A percentile compares a stretch with the other conserved stretches of the same genome.
Conservation (phyloP, 37 sponge, comb jelly and placozoan genomes). For the Oscarella lobularis region DNA sequence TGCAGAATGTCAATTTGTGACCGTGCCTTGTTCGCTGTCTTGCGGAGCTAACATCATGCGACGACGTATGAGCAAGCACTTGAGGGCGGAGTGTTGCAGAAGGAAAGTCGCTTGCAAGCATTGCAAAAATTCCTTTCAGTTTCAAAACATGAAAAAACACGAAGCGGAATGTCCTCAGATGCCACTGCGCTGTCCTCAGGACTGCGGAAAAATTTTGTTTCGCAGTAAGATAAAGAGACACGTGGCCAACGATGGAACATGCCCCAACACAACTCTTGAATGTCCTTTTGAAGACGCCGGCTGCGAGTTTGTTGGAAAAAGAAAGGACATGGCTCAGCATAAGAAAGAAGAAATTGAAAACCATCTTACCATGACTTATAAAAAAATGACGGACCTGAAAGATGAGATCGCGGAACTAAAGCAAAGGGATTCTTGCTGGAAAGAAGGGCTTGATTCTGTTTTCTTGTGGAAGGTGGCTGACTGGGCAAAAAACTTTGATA, state of each 20-base stretch:
- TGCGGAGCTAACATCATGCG: background rate
- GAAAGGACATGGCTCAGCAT: too few species aligned
- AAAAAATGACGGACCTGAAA: too few species aligned
- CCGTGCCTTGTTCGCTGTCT: background rate
- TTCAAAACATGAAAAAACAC: too few species aligned
- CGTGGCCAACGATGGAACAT: background rate
- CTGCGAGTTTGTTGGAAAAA: background rate
- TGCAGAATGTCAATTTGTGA: background rate
- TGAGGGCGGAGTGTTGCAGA: background rate
- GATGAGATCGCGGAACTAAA: too few species aligned
- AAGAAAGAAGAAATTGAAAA: too few species aligned
- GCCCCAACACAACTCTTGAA: background rate
- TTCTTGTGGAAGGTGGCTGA: background rate
- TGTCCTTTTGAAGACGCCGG: background rate
- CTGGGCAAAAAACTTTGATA: background rate
- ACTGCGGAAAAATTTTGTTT: background rate
- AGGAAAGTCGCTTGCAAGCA: background rate
- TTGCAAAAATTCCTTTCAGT: background rate
- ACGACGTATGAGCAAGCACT: background rate
- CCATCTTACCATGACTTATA: too few species aligned
- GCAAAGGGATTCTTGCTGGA: too few species aligned
- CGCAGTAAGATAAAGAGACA: background rate
- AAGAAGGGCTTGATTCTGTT: background rate
- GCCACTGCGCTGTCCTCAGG: background rate
- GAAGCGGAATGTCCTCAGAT: background rate